Evolutionary conservation across 1,140 invertebrate species (phyloP).

Genomic region (Calycopis cecrops): DNA sequence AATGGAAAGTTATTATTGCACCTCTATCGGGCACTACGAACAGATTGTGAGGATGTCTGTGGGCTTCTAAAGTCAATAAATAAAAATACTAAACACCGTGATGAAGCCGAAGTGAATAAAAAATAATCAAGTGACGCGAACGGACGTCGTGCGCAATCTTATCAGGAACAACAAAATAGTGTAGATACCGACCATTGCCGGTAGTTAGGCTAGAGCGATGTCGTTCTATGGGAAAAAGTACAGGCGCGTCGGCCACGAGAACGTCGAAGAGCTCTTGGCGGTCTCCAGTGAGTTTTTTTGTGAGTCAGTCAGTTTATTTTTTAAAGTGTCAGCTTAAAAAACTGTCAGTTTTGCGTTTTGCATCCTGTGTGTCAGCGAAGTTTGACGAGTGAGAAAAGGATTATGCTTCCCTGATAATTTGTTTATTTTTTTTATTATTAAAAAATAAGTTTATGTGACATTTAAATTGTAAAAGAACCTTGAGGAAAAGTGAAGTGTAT

Average conservation of each 20-base stretch:
- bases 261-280: slow-evolving; percentile 41
- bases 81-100: slow-evolving; percentile 17
- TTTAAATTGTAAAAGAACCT: too few relatives aligned
- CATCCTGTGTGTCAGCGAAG: background rate
- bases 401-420: too few relatives aligned
- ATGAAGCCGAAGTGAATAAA: slow-evolving; percentile 24
- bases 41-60: background rate
- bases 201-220: slow-evolving; percentile 27
- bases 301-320: slow-evolving; percentile 13
- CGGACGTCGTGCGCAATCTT: slow-evolving; percentile 17
- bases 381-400: too few relatives aligned
- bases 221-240: slow-evolving; percentile 50
- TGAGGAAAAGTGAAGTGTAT: too few relatives aligned
- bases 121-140: slow-evolving; percentile 2
- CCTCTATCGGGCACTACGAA: too few relatives aligned
- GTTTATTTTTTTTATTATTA: too few relatives aligned
- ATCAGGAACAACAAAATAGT: slow-evolving; percentile 27
- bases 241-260: slow-evolving; percentile 37
- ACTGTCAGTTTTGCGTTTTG: background rate
- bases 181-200: slow-evolving; percentile 16
- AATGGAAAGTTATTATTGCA: too few relatives aligned
- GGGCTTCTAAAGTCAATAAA: background rate
- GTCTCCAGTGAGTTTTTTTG: slow-evolving; percentile 40
- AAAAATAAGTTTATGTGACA: background rate
- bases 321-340: slow-evolving; percentile 5